Evolutionary conservation across 2,888 invertebrate genomes (phyloP), one percentile per base, ranked within the genome.

Genomic region (Liposcelis brunnea): DNA sequence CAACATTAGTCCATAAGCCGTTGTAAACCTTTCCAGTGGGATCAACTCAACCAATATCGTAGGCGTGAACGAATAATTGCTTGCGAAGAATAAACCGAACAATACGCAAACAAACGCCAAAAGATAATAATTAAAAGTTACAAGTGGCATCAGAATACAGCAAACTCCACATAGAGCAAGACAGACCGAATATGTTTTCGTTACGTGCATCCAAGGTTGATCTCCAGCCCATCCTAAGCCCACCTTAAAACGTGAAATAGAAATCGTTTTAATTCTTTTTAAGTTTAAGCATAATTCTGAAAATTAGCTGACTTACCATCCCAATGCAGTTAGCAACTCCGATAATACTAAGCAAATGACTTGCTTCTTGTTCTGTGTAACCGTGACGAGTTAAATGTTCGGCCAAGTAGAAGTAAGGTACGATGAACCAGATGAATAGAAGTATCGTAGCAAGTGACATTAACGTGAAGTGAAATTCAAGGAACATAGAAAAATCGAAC

Each of bases 331-430:
- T 94, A 2, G 85, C 81, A 49, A 87, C 74, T 18, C 91, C 91
- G 54, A 94, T 85, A 44, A 83, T 71, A 44, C 91, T 84, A 51
- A 93, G 72, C 53, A 93, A 72, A 49, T 75, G 73, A 4, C 90
- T 85, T 3, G 80, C 80, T 43, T 80, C 76, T 33, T 76, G 71
- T 52, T 82, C 79, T 2, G 68, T 70, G 54, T 80, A 83, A 1
- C 76, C 76, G 49, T 74, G 69, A 8, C 74, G 72, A 31, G 72
- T 72, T 67, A 87, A 79, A 60, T 84, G 79, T 56, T 93, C 90
- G 45, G 84, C 82, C 50, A 93, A 69, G 64, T 90, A 94, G 61
- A 94, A 85, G 66, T 95, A 95, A 11, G 93, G 91, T 47, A 94
- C 85, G 58, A 95, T 93, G 63, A 85, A 86, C 84, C 90, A 91